phyloP scores from a whole-genome alignment of 2,888 invertebrate species.

The Euplexia lucipara region DNA sequence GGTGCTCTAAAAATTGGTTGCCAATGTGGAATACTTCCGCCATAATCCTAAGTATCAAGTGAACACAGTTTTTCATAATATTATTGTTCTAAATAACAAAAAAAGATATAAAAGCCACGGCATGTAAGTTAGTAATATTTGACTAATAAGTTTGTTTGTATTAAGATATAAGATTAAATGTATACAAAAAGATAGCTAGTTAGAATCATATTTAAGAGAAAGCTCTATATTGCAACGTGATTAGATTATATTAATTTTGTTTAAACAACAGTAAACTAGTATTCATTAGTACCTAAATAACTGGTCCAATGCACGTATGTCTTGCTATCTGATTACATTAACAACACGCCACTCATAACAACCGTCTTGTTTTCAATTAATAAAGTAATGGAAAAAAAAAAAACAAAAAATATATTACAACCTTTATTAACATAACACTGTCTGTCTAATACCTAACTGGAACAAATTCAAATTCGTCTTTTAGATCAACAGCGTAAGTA shows the following conservation, averaged over 20 bases:
- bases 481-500: slow-evolving; percentile 82
- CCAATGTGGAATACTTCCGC: too few species aligned
- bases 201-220: too few species aligned
- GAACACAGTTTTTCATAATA: too few species aligned
- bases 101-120: too few species aligned
- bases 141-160: too few species aligned
- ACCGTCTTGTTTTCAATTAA: slow-evolving; percentile 31
- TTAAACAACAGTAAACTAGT: slow-evolving; percentile 6
- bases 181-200: too few species aligned
- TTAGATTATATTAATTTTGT: slow-evolving; percentile 7
- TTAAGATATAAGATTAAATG: too few species aligned
- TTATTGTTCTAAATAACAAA: too few species aligned
- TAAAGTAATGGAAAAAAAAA: slow-evolving; percentile 31
- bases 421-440: slow-evolving; percentile 34
- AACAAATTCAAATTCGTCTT: slow-evolving; percentile 82
- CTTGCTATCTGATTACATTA: slow-evolving; percentile 36
- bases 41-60: too few species aligned
- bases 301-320: background rate
- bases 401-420: background rate
- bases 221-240: background rate
- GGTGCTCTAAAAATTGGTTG: too few species aligned
- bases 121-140: too few species aligned
- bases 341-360: slow-evolving; percentile 30
- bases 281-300: background rate
- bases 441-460: slow-evolving; percentile 72